These are phyloP conservation scores for Notocelia uddmanniana DNA, from an alignment of 2,888 invertebrate species.

Conservation along the genomic window DNA sequence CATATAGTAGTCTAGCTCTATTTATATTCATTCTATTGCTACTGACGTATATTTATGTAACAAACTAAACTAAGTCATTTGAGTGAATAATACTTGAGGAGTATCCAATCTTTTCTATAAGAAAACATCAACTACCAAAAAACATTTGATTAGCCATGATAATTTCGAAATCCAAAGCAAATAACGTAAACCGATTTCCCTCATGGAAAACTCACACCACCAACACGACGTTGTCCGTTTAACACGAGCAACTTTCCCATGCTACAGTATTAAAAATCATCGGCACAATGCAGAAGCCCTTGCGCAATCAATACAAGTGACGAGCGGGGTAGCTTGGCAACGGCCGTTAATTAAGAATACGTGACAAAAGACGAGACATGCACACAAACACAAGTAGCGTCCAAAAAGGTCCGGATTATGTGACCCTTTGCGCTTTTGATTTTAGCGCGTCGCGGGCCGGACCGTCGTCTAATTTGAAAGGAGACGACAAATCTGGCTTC, in stretches of 20 bases:
- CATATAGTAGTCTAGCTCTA: too few species aligned
- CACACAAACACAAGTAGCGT: slow-evolving; percentile 79
- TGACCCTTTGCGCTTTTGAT: slow-evolving; percentile 86
- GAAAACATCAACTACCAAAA: neutral
- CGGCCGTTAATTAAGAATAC: slow-evolving; percentile 86
- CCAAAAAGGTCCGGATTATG: slow-evolving; percentile 84
- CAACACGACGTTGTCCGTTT: slow-evolving; percentile 36
- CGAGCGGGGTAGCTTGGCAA: slow-evolving; percentile 77
- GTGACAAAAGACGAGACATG: slow-evolving; percentile 86
- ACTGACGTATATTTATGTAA: neutral
- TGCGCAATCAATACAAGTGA: slow-evolving; percentile 80
- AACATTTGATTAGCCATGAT: slow-evolving; percentile 9
- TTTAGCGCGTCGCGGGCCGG: slow-evolving; percentile 79
- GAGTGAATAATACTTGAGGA: neutral
- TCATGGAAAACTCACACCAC: slow-evolving; percentile 37
- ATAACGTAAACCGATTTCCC: slow-evolving; percentile 40
- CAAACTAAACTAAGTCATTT: too few species aligned
- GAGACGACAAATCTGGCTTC: slow-evolving; percentile 85
- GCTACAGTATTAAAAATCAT: slow-evolving; percentile 61
- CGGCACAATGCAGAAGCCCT: slow-evolving; percentile 65
- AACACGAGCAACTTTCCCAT: slow-evolving; percentile 32
- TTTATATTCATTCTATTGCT: neutral
- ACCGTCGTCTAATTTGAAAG: slow-evolving; percentile 80
- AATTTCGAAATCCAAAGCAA: slow-evolving; percentile 24
- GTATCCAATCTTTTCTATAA: neutral